A percentile compares a stretch with the other conserved stretches of the same genome.
phyloP scores from a whole-genome alignment of 2,888 invertebrate species.

The Taenaris catops region DNA sequence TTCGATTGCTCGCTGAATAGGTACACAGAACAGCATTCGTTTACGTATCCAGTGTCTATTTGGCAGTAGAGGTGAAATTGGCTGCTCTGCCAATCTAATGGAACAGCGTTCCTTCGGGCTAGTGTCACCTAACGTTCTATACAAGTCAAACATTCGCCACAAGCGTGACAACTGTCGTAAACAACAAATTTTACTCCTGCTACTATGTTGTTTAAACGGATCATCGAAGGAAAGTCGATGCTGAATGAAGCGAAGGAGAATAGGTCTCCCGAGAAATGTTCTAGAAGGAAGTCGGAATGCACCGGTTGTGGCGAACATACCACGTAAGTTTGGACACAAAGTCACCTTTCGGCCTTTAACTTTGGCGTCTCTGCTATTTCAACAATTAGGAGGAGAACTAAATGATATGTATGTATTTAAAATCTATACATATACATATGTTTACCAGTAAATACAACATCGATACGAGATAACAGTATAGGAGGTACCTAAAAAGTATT shows the following conservation, averaged over 20 bases:
- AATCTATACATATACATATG: too few species aligned
- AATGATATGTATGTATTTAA: too few species aligned
- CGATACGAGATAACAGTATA: too few species aligned
- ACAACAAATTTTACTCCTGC: constrained; percentile 67
- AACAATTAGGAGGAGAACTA: too few species aligned
- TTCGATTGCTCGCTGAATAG: constrained; percentile 37
- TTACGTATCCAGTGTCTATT: constrained; percentile 45
- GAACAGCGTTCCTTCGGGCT: constrained; percentile 66
- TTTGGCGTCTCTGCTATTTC: too few species aligned
- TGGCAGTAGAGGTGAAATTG: constrained; percentile 62
- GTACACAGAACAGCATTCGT: constrained; percentile 23
- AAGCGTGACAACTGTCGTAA: constrained; percentile 70
- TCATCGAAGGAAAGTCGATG: constrained; percentile 78
- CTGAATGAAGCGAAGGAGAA: constrained; percentile 55
- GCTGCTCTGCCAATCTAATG: constrained; percentile 74
- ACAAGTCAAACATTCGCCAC: constrained; percentile 68
- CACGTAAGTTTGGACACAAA: constrained; percentile 51
- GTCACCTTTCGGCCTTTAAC: constrained; percentile 3
- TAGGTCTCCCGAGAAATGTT: constrained; percentile 60
- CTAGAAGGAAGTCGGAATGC: constrained; percentile 71
- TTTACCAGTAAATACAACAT: too few species aligned
- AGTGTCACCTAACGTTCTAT: constrained; percentile 53
- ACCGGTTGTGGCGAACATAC: constrained; percentile 68
- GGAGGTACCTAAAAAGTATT: too few species aligned
- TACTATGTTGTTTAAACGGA: constrained; percentile 80